Evolutionary conservation across 2,888 invertebrate genomes (phyloP), one percentile per base, ranked within the genome.

Genomic region (Acronicta leporina): DNA sequence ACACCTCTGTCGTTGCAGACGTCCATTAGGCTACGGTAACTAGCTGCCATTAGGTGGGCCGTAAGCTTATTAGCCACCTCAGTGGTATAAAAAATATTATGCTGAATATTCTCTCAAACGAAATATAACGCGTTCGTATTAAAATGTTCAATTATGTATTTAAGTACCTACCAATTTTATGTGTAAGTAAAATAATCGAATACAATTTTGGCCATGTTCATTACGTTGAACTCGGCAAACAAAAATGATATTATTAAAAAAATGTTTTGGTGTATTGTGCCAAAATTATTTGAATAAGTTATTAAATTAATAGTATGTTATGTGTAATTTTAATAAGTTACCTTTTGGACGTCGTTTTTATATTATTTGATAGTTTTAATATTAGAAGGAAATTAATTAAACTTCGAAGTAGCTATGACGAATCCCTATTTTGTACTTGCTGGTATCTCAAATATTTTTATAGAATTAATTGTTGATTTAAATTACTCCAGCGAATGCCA

Each of bases 221-320:
- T 33, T 33, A 33, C 33, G 33, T 11, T 33, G 30, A 30, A 33
- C 33, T 33, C 33, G 11, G 33, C 11, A 33, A 11, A 16, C 15
- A 56, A 53, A 55, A 53, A 50, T 61, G 50, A 43, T 63, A 65
- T 58, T 57, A 62, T 71, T 57, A 71, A 11, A 5, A 66, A 68
- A 65, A 72, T 58, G 38, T 80, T 87, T 88, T 89, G 89, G 88
- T 86, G 57, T 84, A 75, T 77, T 74, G 90, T 91, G 92, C 91
- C 91, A 91, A 91, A 89, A 86, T 80, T 67, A 72, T 73, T 72
- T 60, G 33, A 61, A 57, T 83, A 83, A 82, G 79, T 83, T 81
- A 77, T 75, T 81, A 62, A 68, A 79, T 76, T 82, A 81, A 57
- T 79, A 73, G 67, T 55, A 76, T 71, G 67, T 75, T 58, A 65